phyloP scores from a whole-genome alignment of 2,888 invertebrate species.

The Colletes collaris region DNA sequence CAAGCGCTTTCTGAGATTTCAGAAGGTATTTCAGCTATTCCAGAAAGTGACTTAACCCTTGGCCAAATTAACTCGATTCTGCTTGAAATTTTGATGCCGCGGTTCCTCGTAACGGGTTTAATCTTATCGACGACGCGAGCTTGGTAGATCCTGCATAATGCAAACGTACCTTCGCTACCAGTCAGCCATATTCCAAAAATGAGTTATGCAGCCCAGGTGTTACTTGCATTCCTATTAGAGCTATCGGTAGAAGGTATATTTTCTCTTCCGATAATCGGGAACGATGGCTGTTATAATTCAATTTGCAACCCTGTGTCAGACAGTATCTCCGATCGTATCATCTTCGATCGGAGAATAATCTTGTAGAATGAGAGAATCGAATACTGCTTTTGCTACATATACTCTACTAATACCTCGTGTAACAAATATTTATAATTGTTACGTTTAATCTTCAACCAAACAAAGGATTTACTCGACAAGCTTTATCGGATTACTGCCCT shows the following conservation, averaged over 20 bases:
- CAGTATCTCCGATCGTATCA: too few relatives aligned
- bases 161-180: conserved; percentile 35
- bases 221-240: not conserved
- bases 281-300: not conserved
- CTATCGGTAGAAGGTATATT: not conserved
- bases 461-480: too few relatives aligned
- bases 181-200: conserved; percentile 52
- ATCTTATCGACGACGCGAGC: conserved; percentile 50
- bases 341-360: too few relatives aligned
- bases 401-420: too few relatives aligned
- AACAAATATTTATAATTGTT: too few relatives aligned
- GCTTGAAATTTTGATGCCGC: conserved; percentile 52
- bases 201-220: conserved; percentile 30
- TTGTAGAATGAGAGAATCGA: too few relatives aligned
- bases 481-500: too few relatives aligned
- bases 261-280: not conserved
- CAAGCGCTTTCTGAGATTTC: too few relatives aligned
- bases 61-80: conserved; percentile 15
- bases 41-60: not conserved
- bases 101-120: conserved; percentile 50
- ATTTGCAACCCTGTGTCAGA: not conserved
- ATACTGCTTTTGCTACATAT: too few relatives aligned
- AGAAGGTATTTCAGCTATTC: not conserved
- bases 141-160: conserved; percentile 59
- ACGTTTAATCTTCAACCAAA: too few relatives aligned